These are phyloP conservation scores for Ryuthela nishihirai DNA, from an alignment of 2,888 invertebrate species.

Conservation along the genomic window DNA sequence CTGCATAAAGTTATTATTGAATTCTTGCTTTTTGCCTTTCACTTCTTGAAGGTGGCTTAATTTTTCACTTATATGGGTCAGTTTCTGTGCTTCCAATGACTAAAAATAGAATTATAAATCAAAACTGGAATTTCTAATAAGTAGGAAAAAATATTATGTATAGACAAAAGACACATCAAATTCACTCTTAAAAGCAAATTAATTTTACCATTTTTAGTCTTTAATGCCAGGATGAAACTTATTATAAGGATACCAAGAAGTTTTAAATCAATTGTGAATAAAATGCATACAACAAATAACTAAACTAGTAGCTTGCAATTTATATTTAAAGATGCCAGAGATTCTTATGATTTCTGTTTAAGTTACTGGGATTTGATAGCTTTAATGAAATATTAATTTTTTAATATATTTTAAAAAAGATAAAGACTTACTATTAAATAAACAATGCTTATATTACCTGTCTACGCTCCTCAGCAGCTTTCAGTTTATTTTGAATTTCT, in stretches of 20 bases:
- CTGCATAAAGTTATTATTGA: conserved; percentile 76
- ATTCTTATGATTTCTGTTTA: too few relatives aligned
- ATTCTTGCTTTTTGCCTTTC: conserved; percentile 81
- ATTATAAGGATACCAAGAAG: too few relatives aligned
- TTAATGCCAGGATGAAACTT: too few relatives aligned
- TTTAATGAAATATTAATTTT: too few relatives aligned
- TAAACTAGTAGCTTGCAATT: too few relatives aligned
- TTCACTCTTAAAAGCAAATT: too few relatives aligned
- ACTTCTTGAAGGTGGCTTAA: conserved; percentile 85
- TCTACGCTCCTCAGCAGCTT: conserved; percentile 90
- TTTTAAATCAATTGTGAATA: neutral
- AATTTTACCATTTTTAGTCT: neutral
- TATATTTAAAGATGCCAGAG: too few relatives aligned
- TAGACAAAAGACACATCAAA: neutral
- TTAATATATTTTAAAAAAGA: too few relatives aligned
- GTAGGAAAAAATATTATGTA: neutral
- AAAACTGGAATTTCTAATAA: neutral
- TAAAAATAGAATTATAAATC: conserved; percentile 1
- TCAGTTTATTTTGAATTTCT: conserved; percentile 86
- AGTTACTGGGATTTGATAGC: too few relatives aligned
- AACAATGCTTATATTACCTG: conserved; percentile 48
- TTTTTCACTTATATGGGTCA: conserved; percentile 64
- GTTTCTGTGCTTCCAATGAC: conserved; percentile 78
- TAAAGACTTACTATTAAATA: neutral
- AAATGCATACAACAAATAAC: neutral